Conservation (phyloP, 2,113 vertebrate species). For the Serilophus lunatus region DNA sequence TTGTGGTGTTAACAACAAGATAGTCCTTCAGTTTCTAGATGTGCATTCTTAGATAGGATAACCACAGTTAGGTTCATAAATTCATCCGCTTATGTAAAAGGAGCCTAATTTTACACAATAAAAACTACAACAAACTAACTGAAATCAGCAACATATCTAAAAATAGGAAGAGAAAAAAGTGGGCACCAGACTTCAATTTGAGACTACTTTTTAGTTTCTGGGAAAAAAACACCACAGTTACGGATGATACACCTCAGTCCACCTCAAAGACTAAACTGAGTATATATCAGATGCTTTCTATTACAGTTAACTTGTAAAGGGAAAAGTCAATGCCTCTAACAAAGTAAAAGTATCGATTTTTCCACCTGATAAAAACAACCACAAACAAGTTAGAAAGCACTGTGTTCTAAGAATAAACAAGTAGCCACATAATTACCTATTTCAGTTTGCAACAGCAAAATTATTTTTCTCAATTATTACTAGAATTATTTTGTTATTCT, state of each 20-base stretch:
- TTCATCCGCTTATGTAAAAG: background rate
- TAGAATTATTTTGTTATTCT: background rate
- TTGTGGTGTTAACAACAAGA: background rate
- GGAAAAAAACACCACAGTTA: background rate
- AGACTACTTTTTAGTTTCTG: background rate
- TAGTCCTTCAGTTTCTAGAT: background rate
- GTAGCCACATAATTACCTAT: background rate
- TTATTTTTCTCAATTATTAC: background rate
- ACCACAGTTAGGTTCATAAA: background rate
- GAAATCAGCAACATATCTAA: background rate
- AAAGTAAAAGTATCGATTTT: conserved; percentile 17
- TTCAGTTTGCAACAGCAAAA: background rate
- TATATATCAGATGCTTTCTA: background rate
- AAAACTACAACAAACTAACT: background rate
- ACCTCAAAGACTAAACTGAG: background rate
- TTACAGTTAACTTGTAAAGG: background rate
- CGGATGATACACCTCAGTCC: background rate
- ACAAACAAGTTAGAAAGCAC: background rate
- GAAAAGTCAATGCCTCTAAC: background rate
- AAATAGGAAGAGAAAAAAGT: background rate
- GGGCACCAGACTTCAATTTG: background rate
- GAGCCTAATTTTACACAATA: background rate
- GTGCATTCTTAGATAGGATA: background rate
- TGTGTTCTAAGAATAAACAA: background rate
- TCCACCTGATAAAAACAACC: background rate